phyloP scores from a whole-genome alignment of 2,888 invertebrate species.

The Tachina lurida region DNA sequence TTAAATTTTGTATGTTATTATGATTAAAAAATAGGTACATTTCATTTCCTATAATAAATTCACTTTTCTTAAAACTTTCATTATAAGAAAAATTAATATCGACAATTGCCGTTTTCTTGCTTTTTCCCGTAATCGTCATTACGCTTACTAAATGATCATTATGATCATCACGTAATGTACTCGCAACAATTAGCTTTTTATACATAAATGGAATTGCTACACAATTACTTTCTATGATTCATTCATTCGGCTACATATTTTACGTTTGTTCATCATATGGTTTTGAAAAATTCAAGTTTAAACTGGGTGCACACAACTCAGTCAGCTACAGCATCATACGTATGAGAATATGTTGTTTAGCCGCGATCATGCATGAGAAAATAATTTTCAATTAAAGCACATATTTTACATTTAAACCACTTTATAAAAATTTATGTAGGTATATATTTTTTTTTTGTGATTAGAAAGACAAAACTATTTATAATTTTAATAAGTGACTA shows the following conservation, averaged over 20 bases:
- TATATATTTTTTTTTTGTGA: background rate
- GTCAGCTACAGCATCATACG: background rate
- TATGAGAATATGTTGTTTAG: background rate
- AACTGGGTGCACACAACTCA: constrained; percentile 33
- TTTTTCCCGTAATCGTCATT: constrained; percentile 27
- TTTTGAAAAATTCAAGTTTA: constrained; percentile 61
- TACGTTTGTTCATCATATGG: constrained; percentile 15
- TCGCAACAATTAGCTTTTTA: constrained; percentile 41
- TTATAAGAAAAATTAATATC: constrained; percentile 53
- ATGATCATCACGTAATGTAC: constrained; percentile 57
- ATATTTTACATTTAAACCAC: constrained; percentile 3
- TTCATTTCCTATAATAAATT: constrained; percentile 49
- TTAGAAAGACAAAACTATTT: background rate
- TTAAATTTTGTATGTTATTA: background rate
- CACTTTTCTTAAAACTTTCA: constrained; percentile 65
- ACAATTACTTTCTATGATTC: constrained; percentile 71
- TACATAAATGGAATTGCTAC: constrained; percentile 57
- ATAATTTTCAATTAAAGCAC: constrained; percentile 60
- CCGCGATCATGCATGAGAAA: constrained; percentile 54
- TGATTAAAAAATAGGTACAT: background rate
- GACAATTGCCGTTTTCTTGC: constrained; percentile 46
- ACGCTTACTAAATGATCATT: constrained; percentile 54
- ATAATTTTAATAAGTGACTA: too few species aligned
- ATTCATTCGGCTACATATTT: constrained; percentile 38
- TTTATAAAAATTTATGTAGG: too few species aligned